phyloP scores from a whole-genome alignment of 2,888 invertebrate genomes.

The Caenorhabditis sp. region DNA sequence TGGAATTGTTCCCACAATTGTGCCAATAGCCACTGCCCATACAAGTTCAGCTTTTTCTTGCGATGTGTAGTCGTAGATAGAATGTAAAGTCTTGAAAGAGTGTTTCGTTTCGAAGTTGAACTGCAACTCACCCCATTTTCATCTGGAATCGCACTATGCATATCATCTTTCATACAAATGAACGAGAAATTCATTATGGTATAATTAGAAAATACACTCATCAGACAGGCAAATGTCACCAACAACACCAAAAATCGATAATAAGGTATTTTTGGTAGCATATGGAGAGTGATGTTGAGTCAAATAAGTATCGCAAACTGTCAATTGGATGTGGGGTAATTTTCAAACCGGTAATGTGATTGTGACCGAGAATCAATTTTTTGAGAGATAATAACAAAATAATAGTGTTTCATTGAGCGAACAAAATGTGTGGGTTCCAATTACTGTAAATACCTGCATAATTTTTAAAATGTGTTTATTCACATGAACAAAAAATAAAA shows the following conservation, averaged over 20 bases:
- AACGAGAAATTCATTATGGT: slow-evolving; percentile 38
- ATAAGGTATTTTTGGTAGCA: neutral
- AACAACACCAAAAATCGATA: slow-evolving; percentile 31
- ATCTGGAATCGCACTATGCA: slow-evolving; percentile 5
- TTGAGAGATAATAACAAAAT: neutral
- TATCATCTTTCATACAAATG: slow-evolving; percentile 36
- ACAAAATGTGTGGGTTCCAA: neutral
- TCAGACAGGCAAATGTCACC: slow-evolving; percentile 28
- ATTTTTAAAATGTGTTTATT: no score
- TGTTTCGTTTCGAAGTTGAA: neutral
- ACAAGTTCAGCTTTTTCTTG: slow-evolving; percentile 22
- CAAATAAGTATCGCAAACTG: neutral
- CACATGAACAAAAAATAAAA: no score
- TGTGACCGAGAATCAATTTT: neutral
- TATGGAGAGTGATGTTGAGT: neutral
- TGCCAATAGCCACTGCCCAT: slow-evolving; percentile 36
- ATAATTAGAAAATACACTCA: slow-evolving; percentile 36
- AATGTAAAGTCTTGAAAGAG: slow-evolving; percentile 4
- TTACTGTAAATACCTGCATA: no score
- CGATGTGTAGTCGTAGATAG: slow-evolving; percentile 21
- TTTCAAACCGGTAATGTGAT: neutral
- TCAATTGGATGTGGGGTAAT: neutral
- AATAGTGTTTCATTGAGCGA: neutral
- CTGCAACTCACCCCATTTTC: neutral
- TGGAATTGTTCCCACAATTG: slow-evolving; percentile 30